These are phyloP conservation scores for Rhaphigaster nebulosa DNA, from an alignment of 2,888 invertebrate genomes.

Conservation along the genomic window DNA sequence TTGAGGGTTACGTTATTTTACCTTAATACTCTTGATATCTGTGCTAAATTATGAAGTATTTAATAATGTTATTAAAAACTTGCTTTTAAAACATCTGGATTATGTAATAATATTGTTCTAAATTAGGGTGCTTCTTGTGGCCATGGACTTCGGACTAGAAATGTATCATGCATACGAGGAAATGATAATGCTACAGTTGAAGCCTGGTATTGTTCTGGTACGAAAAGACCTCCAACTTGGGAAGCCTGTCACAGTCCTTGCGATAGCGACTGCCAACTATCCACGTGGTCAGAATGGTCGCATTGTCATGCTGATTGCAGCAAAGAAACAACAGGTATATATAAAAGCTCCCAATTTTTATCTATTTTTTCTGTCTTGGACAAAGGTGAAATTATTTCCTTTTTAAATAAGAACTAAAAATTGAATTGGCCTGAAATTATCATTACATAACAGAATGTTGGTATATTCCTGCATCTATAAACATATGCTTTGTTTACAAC, in stretches of 20 bases:
- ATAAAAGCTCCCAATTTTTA: not conserved
- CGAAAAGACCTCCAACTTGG: constrained; percentile 65
- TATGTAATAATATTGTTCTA: not conserved
- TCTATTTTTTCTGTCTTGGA: not conserved
- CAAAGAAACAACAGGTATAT: constrained; percentile 66
- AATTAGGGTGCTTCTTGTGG: constrained; percentile 68
- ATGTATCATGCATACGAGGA: constrained; percentile 68
- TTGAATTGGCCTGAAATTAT: not conserved
- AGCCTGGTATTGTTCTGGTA: constrained; percentile 65
- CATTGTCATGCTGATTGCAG: constrained; percentile 68
- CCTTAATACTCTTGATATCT: too few relatives aligned
- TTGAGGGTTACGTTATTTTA: too few relatives aligned
- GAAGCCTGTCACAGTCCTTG: constrained; percentile 69
- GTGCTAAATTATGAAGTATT: not conserved
- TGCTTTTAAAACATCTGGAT: not conserved
- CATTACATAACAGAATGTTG: not conserved
- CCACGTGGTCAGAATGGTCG: constrained; percentile 69
- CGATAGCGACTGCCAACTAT: constrained; percentile 69
- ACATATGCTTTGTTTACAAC: too few relatives aligned
- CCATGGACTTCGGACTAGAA: constrained; percentile 68
- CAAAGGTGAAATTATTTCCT: not conserved
- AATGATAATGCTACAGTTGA: constrained; percentile 67
- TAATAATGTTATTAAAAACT: not conserved
- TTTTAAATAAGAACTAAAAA: not conserved
- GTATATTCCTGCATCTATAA: too few relatives aligned